Percentiles rank a stretch among this genome's conserved stretches.
Conservation (phyloP, 2,888 invertebrate genomes). For the Iphiclides podalirius region DNA sequence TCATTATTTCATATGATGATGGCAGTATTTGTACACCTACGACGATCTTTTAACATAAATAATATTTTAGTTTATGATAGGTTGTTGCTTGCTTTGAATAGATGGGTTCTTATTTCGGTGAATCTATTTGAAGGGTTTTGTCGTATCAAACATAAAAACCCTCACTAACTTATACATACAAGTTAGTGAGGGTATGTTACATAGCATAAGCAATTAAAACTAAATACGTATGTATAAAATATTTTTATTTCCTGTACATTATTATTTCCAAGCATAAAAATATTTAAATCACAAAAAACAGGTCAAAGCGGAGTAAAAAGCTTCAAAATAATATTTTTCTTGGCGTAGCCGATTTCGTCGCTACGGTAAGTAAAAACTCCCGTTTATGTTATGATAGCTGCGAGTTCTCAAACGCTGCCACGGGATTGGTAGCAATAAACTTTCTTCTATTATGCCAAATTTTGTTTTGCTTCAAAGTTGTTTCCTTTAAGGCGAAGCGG, state of each 20-base stretch:
- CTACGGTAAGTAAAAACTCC: constrained; percentile 50
- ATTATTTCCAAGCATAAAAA: not conserved
- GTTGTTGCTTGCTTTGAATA: too few species aligned
- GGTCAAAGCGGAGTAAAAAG: not conserved
- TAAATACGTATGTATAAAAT: too few species aligned
- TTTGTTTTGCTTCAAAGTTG: constrained; percentile 60
- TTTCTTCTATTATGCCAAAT: constrained; percentile 52
- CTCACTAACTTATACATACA: too few species aligned
- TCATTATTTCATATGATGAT: constrained; percentile 31
- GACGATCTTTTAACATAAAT: too few species aligned
- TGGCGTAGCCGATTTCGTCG: constrained; percentile 45
- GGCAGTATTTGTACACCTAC: too few species aligned
- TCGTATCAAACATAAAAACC: too few species aligned
- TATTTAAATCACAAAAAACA: not conserved
- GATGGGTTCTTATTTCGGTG: too few species aligned
- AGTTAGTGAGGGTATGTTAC: too few species aligned
- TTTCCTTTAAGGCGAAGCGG: constrained; percentile 41
- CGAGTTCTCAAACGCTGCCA: constrained; percentile 42
- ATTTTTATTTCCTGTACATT: not conserved
- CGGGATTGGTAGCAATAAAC: constrained; percentile 49
- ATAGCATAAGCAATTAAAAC: too few species aligned
- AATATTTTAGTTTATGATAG: too few species aligned
- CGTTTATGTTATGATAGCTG: constrained; percentile 58
- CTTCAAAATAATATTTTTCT: constrained; percentile 13
- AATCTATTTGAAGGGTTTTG: too few species aligned